Percentiles rank a stretch among this genome's conserved stretches.
These are phyloP conservation scores for Neoaliturus tenellus DNA, from an alignment of 2,888 invertebrate species.

Conservation along the genomic window DNA sequence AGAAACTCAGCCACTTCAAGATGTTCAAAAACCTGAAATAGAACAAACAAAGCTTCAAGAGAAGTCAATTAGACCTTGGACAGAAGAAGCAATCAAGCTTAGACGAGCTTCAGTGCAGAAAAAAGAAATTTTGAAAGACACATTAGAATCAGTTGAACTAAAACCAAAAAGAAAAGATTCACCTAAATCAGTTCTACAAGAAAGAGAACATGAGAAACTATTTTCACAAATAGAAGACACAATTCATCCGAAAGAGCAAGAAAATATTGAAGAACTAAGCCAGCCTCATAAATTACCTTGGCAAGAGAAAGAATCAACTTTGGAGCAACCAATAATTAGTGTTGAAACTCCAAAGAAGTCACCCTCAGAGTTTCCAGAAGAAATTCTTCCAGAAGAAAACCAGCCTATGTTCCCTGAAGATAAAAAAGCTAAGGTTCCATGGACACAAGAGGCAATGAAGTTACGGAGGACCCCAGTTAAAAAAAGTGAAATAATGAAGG, in stretches of 20 bases:
- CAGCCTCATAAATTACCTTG: slow-evolving; percentile 7
- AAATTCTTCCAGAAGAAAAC: slow-evolving; percentile 1
- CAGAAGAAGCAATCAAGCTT: slow-evolving; percentile 70
- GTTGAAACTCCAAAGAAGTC: not conserved
- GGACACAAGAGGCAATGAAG: slow-evolving; percentile 71
- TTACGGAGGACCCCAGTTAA: slow-evolving; percentile 69
- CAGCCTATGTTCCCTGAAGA: not conserved
- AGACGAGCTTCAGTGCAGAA: slow-evolving; percentile 69
- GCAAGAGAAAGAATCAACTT: slow-evolving; percentile 5
- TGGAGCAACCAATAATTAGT: not conserved
- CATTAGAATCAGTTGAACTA: too few relatives aligned
- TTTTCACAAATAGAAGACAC: not conserved
- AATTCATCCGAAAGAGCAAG: not conserved
- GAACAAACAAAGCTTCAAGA: not conserved
- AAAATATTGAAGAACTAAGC: too few relatives aligned
- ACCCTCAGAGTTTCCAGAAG: not conserved
- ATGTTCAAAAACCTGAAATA: too few relatives aligned
- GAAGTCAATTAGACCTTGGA: slow-evolving; percentile 69
- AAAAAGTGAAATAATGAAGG: slow-evolving; percentile 67
- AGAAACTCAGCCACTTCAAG: not conserved
- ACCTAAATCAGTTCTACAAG: slow-evolving; percentile 40
- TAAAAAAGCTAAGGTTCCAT: slow-evolving; percentile 65
- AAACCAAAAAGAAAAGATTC: slow-evolving; percentile 16
- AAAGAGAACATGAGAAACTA: slow-evolving; percentile 19
- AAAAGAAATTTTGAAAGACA: too few relatives aligned